Evolutionary conservation across 2,113 vertebrate genomes (phyloP).

Genomic region (Pollachius pollachius): DNA sequence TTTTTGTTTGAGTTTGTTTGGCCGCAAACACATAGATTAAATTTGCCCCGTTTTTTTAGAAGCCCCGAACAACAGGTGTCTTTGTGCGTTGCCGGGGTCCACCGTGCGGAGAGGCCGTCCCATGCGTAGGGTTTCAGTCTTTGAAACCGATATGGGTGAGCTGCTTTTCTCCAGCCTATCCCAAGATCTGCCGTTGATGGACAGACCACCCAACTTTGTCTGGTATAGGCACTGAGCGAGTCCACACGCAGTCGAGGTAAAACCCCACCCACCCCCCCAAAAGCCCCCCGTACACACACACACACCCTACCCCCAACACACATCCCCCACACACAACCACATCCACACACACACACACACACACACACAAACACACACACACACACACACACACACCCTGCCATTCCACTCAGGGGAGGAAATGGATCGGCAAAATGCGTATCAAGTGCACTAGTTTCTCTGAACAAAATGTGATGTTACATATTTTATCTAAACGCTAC

Average conservation of each 20-base stretch:
- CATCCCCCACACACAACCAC: too few species aligned
- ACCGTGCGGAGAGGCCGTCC: slow-evolving; percentile 55
- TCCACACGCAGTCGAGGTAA: slow-evolving; percentile 57
- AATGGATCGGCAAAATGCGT: slow-evolving; percentile 67
- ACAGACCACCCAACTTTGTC: slow-evolving; percentile 79
- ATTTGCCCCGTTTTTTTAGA: slow-evolving; percentile 55
- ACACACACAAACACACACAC: too few species aligned
- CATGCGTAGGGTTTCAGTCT: slow-evolving; percentile 75
- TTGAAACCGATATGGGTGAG: slow-evolving; percentile 79
- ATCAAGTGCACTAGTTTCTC: slow-evolving; percentile 58
- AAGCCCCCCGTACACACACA: too few species aligned
- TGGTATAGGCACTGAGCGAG: slow-evolving; percentile 66
- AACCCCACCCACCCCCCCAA: too few species aligned
- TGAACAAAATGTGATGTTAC: slow-evolving; percentile 36
- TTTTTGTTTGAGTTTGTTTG: slow-evolving; percentile 57
- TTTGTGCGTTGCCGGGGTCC: slow-evolving; percentile 66
- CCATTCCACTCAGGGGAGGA: slow-evolving; percentile 65
- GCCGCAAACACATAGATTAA: slow-evolving; percentile 68
- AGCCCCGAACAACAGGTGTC: slow-evolving; percentile 79
- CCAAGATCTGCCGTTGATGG: slow-evolving; percentile 77
- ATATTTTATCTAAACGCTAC: slow-evolving; percentile 18
- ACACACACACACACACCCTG: slow-evolving; percentile 35
- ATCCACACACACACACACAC: too few species aligned
- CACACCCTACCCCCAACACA: too few species aligned
- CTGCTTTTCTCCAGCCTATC: slow-evolving; percentile 76